Evolutionary conservation across 2,113 vertebrate species (phyloP).

Genomic region (Sorex araneus): DNA sequence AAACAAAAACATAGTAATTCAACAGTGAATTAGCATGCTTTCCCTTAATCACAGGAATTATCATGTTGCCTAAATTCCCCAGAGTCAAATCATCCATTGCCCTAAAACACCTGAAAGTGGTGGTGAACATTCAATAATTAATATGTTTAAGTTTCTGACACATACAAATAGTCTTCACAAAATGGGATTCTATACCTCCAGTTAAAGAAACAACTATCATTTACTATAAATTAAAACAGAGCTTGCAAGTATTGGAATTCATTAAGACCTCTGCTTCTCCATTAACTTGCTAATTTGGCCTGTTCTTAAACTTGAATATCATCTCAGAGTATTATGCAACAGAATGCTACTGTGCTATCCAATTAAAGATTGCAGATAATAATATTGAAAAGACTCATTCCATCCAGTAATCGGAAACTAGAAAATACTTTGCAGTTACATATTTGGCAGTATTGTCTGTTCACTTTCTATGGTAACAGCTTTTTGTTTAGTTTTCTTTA

Average conservation of each 20-base stretch:
- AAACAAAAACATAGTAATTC: too few species aligned
- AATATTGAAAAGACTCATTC: too few species aligned
- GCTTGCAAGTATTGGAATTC: neutral
- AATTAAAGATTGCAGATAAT: too few species aligned
- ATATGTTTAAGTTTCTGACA: constrained; percentile 3
- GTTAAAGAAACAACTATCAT: neutral
- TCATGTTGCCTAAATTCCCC: neutral
- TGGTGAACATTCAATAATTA: neutral
- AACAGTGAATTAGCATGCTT: neutral
- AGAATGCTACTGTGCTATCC: too few species aligned
- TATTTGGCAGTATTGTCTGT: too few species aligned
- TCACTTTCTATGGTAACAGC: too few species aligned
- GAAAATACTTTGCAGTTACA: too few species aligned
- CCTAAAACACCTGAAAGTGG: neutral
- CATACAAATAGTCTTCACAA: neutral
- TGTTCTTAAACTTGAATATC: too few species aligned
- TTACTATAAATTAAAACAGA: neutral
- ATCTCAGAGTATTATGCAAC: too few species aligned
- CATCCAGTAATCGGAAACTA: too few species aligned
- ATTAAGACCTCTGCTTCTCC: neutral
- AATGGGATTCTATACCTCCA: neutral
- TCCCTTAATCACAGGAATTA: neutral
- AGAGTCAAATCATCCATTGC: neutral
- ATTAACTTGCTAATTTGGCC: too few species aligned
- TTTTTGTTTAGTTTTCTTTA: too few species aligned